These are phyloP conservation scores for Agonopterix subpropinquella DNA, from an alignment of 2,888 invertebrate genomes.

Conservation along the genomic window DNA sequence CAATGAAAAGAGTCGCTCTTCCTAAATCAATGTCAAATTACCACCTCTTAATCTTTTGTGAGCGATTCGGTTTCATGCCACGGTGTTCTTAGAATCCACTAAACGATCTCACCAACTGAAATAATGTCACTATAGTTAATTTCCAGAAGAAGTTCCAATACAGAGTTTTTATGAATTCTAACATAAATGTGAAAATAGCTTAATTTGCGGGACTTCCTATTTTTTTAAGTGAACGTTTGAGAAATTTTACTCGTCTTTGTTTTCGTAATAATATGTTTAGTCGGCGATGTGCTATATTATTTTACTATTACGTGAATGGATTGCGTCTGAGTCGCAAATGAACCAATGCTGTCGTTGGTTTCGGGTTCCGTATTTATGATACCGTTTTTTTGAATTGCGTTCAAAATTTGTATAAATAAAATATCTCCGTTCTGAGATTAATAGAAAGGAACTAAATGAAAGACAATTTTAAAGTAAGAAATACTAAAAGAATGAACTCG, in stretches of 20 bases:
- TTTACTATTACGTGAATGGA: conserved; percentile 55
- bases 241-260: conserved; percentile 20
- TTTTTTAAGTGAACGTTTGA: neutral
- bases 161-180: too few species aligned
- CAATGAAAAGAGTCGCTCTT: conserved; percentile 56
- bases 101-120: conserved; percentile 41
- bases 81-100: conserved; percentile 49
- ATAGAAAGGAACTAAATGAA: neutral
- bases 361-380: conserved; percentile 46
- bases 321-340: conserved; percentile 51
- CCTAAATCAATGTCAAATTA: conserved; percentile 74
- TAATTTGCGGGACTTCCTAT: too few species aligned
- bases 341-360: conserved; percentile 44
- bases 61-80: conserved; percentile 67
- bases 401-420: neutral
- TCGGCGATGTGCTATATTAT: conserved; percentile 49
- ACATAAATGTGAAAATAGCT: too few species aligned
- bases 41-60: conserved; percentile 71
- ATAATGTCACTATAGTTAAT: conserved; percentile 38
- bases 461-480: neutral
- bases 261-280: conserved; percentile 51
- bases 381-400: conserved; percentile 23
- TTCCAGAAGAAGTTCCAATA: too few species aligned
- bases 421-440: neutral
- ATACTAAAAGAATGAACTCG: conserved; percentile 2